Conservation (phyloP, 2,797 vertebrate species). For the Thalassophryne amazonica region DNA sequence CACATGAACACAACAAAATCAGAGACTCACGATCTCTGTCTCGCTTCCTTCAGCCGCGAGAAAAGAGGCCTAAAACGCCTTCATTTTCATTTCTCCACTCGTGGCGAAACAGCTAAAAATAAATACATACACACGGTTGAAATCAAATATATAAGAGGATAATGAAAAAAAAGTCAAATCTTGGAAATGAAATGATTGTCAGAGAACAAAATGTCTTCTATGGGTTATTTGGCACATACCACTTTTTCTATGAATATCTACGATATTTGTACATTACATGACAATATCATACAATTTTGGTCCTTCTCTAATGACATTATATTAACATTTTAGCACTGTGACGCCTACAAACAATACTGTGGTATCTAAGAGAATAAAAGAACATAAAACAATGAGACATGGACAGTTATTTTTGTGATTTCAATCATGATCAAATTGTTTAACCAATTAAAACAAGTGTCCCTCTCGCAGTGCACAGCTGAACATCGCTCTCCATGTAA, state of each 20-base stretch:
- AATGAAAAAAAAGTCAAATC: slow-evolving; percentile 55
- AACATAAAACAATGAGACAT: slow-evolving; percentile 83
- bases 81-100: slow-evolving; percentile 68
- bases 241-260: slow-evolving; percentile 81
- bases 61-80: slow-evolving; percentile 63
- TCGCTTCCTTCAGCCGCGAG: slow-evolving; percentile 69
- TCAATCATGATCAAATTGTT: slow-evolving; percentile 54
- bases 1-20: slow-evolving; percentile 68
- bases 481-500: slow-evolving; percentile 45
- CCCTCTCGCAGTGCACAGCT: slow-evolving; percentile 49
- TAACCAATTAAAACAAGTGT: slow-evolving; percentile 54
- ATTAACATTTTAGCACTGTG: slow-evolving; percentile 90
- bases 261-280: slow-evolving; percentile 83
- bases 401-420: slow-evolving; percentile 66
- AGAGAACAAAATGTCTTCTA: slow-evolving; percentile 73
- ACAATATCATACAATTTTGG: slow-evolving; percentile 88
- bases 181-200: slow-evolving; percentile 88
- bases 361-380: slow-evolving; percentile 85
- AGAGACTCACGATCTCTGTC: slow-evolving; percentile 71
- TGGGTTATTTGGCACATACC: slow-evolving; percentile 90
- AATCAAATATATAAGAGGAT: slow-evolving; percentile 78
- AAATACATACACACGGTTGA: slow-evolving; percentile 83
- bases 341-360: slow-evolving; percentile 91
- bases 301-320: slow-evolving; percentile 93
- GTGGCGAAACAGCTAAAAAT: slow-evolving; percentile 78